Conservation (phyloP, 2,113 vertebrate species). For the Catharus minimus region DNA sequence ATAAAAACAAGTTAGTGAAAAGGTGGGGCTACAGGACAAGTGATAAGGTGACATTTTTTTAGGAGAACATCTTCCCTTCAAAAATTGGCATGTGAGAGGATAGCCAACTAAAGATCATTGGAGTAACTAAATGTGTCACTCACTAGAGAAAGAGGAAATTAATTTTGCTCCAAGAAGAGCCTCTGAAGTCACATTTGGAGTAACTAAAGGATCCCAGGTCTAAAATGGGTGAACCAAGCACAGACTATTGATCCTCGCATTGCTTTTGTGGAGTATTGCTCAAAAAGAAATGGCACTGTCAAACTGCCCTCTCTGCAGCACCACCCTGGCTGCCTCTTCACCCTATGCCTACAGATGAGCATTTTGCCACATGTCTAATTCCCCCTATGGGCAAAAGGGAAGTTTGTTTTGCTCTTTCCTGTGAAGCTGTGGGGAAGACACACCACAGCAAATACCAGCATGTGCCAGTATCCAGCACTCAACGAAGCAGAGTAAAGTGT, state of each 20-base stretch:
- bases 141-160: background rate
- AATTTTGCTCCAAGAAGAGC: background rate
- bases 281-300: background rate
- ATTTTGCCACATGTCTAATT: background rate
- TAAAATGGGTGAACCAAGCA: background rate
- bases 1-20: background rate
- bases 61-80: background rate
- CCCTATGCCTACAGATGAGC: background rate
- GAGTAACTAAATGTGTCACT: background rate
- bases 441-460: background rate
- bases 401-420: background rate
- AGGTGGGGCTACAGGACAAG: background rate
- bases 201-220: background rate
- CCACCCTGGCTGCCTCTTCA: background rate
- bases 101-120: background rate
- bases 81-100: background rate
- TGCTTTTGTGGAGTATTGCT: background rate
- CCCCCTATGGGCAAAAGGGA: background rate
- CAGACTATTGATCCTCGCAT: background rate
- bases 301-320: background rate
- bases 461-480: background rate
- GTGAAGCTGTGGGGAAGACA: background rate
- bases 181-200: background rate
- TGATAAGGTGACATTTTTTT: background rate
- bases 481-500: background rate